Evolutionary conservation across 2,113 vertebrate species (phyloP), one percentile per base, ranked within the genome.

Genomic region (Emydura subglobosa): DNA sequence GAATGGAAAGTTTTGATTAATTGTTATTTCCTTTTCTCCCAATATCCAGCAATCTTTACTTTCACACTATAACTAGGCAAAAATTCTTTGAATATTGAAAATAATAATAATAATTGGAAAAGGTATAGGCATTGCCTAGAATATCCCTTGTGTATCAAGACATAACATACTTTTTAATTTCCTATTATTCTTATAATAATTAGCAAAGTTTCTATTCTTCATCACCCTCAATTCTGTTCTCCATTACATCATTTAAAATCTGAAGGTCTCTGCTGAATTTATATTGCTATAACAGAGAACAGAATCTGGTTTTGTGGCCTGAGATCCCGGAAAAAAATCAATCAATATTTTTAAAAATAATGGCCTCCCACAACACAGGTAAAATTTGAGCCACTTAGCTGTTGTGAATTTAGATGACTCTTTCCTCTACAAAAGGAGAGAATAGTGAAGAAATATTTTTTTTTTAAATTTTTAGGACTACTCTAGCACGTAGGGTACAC

Each of bases 271-370:
- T 72, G 19, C 79, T 89, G 94, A 93, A 80, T 89, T 22, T 72
- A 34, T 3, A 65, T 11, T 57, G 31, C 0, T 87, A 17, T 95
- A 95, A 92, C 34, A 49, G 83, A 93, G 79, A 89, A 47, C 39
- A 87, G 42, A 95, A 97, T 95, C 96, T 94, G 39, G 84, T 86
- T 96, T 95, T 89, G 89, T 91, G n/a, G 91, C 85, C 61, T 89
- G 87, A 83, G 24, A 89, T 61, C 79, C 39, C 82, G 39, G 96
- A 94, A 96, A 89, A 84, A 65, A 85, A 80, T 72, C 49, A 57
- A 88, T 72, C 59, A 86, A 94, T 91, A 94, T 86, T 55, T 91
- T 96, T 89, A 82, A 72, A 96, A 94, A 94, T 29, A 29, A 39
- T 80, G 12, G 83, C 91, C 85, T 93, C 80, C 27, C 57, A 86